These are phyloP conservation scores for Invenusta paracnida DNA, from an alignment of 2,888 invertebrate genomes.

Conservation along the genomic window DNA sequence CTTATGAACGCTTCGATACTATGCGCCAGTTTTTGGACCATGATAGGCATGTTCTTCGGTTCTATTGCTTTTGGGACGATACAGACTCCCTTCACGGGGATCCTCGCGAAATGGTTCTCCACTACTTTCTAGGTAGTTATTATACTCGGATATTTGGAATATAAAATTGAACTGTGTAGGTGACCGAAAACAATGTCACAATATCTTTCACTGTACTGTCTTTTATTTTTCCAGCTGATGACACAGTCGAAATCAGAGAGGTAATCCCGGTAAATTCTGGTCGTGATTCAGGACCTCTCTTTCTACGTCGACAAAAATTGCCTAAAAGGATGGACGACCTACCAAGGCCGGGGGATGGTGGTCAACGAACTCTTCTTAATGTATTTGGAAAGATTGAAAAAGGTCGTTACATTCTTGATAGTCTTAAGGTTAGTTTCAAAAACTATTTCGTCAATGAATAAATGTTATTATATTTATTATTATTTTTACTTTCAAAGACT, in stretches of 20 bases:
- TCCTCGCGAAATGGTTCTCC: conserved; percentile 73
- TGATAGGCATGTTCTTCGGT: conserved; percentile 71
- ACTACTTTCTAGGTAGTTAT: conserved; percentile 73
- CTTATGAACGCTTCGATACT: conserved; percentile 62
- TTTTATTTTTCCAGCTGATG: conserved; percentile 67
- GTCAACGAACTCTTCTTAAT: conserved; percentile 59
- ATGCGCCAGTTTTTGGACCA: conserved; percentile 77
- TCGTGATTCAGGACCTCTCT: conserved; percentile 69
- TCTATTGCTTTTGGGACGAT: conserved; percentile 85
- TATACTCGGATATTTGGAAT: background rate
- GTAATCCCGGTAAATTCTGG: conserved; percentile 63
- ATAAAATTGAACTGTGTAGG: too few species aligned
- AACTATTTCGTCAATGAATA: too few species aligned
- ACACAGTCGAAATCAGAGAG: conserved; percentile 82
- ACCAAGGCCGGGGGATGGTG: conserved; percentile 56
- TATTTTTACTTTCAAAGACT: too few species aligned
- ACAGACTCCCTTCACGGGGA: conserved; percentile 72
- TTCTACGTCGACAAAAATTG: conserved; percentile 72
- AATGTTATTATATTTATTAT: too few species aligned
- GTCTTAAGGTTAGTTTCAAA: conserved; percentile 58
- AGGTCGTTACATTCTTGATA: conserved; percentile 60
- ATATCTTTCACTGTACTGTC: too few species aligned
- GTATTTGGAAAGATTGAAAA: conserved; percentile 60
- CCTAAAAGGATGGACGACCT: conserved; percentile 67
- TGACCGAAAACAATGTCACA: too few species aligned